A percentile compares a stretch with the other conserved stretches of the same genome.
phyloP scores from a whole-genome alignment of 2,888 invertebrate species.

The Mythimna albipuncta region DNA sequence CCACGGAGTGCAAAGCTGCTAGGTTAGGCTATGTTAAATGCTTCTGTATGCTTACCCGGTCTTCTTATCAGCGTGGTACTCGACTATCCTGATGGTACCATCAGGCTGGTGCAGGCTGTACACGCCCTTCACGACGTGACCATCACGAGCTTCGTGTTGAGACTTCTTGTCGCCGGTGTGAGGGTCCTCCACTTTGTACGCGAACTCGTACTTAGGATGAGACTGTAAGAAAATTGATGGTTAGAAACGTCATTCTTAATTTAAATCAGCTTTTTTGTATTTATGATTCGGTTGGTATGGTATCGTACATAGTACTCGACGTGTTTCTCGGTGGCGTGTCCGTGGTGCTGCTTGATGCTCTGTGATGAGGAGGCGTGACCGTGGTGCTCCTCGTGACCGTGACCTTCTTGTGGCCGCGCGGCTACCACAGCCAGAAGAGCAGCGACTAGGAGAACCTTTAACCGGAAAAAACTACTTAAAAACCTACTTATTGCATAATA shows the following conservation, averaged over 20 bases:
- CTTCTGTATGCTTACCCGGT: conserved; percentile 35
- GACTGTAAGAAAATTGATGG: conserved; percentile 67
- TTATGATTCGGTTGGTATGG: too few species aligned
- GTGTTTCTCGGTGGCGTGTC: conserved; percentile 57
- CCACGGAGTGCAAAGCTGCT: too few species aligned
- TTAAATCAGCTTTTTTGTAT: too few species aligned
- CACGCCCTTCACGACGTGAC: conserved; percentile 5
- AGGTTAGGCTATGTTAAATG: background rate
- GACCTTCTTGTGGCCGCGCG: too few species aligned
- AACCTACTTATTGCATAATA: background rate
- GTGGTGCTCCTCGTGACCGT: conserved; percentile 25
- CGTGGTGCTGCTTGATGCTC: conserved; percentile 22
- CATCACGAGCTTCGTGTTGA: background rate
- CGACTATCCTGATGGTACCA: conserved; percentile 26
- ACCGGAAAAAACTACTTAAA: too few species aligned
- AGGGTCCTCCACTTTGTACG: conserved; percentile 2
- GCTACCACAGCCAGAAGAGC: too few species aligned
- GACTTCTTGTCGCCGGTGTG: conserved; percentile 25
- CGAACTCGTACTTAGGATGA: conserved; percentile 60
- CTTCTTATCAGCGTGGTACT: conserved; percentile 56
- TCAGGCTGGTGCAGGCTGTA: conserved; percentile 2
- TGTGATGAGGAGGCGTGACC: conserved; percentile 69
- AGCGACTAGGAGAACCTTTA: too few species aligned
- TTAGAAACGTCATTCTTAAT: background rate
- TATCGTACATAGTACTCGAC: conserved; percentile 52